phyloP scores from a whole-genome alignment of 2,113 vertebrate species.

The Puffinus mauretanicus region DNA sequence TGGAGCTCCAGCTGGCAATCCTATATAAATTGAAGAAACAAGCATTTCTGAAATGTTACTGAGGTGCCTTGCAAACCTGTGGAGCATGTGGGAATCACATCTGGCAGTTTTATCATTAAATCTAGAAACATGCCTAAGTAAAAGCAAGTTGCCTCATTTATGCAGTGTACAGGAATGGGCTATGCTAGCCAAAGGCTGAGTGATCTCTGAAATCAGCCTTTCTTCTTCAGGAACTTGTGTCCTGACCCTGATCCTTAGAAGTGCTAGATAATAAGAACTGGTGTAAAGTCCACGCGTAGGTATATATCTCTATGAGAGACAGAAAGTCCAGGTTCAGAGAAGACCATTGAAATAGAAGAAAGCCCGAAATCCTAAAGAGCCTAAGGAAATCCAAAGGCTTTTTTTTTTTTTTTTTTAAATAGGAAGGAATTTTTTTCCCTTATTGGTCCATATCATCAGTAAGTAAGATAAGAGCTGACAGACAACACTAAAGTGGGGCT shows the following conservation, averaged over 20 bases:
- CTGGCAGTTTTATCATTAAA: neutral
- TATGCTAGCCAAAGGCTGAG: neutral
- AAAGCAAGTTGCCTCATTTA: neutral
- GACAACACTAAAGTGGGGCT: neutral
- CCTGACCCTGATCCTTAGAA: neutral
- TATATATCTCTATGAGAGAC: neutral
- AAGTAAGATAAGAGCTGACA: neutral
- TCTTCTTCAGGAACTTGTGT: neutral
- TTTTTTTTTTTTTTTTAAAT: neutral
- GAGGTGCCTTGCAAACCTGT: neutral
- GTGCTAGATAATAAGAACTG: neutral
- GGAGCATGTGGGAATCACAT: neutral
- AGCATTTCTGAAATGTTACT: neutral
- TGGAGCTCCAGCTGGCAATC: neutral
- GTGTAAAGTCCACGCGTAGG: neutral
- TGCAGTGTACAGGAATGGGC: neutral
- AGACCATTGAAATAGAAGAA: neutral
- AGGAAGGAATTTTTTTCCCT: neutral
- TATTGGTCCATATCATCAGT: neutral
- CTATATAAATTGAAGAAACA: neutral
- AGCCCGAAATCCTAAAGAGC: neutral
- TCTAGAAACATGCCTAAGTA: neutral
- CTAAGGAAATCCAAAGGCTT: neutral
- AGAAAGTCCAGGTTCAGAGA: neutral
- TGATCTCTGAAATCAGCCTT: neutral